Conservation (phyloP, 1,140 invertebrate species). For the Lethrus apterus region DNA sequence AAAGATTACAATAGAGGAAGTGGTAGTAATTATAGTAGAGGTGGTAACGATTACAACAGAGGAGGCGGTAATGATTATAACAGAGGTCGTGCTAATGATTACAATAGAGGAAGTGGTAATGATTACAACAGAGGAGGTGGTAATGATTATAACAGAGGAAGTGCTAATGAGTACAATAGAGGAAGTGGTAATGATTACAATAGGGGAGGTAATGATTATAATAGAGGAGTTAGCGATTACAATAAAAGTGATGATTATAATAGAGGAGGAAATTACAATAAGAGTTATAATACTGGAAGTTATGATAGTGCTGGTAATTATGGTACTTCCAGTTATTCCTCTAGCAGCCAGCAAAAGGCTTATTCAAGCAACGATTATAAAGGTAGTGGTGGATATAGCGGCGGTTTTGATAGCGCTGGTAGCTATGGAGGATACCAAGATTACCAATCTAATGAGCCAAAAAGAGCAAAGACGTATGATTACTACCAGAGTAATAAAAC, state of each 20-base stretch:
- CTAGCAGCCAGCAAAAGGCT: neutral
- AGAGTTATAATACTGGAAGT: slow-evolving; percentile 12
- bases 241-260: slow-evolving; percentile 17
- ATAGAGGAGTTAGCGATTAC: slow-evolving; percentile 23
- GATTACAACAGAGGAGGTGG: slow-evolving; percentile 10
- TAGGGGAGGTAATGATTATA: slow-evolving; percentile 20
- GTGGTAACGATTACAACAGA: slow-evolving; percentile 16
- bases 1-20: slow-evolving; percentile 10
- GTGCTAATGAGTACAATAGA: slow-evolving; percentile 16
- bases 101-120: slow-evolving; percentile 12
- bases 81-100: slow-evolving; percentile 8
- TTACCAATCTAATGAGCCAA: slow-evolving; percentile 28
- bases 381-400: slow-evolving; percentile 8
- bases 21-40: slow-evolving; percentile 16
- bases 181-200: slow-evolving; percentile 15
- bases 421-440: slow-evolving; percentile 24
- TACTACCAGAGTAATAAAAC: slow-evolving; percentile 34
- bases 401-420: slow-evolving; percentile 25
- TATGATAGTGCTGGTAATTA: slow-evolving; percentile 28
- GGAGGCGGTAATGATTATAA: slow-evolving; percentile 20
- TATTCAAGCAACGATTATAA: slow-evolving; percentile 1
- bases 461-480: slow-evolving; percentile 37
- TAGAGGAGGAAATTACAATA: slow-evolving; percentile 21
- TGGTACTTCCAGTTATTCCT: slow-evolving; percentile 1
- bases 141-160: slow-evolving; percentile 17